Percentiles rank a stretch among this genome's conserved stretches.
phyloP scores from a whole-genome alignment of 2,797 vertebrate genomes.

The Peromyscus melanophrys region DNA sequence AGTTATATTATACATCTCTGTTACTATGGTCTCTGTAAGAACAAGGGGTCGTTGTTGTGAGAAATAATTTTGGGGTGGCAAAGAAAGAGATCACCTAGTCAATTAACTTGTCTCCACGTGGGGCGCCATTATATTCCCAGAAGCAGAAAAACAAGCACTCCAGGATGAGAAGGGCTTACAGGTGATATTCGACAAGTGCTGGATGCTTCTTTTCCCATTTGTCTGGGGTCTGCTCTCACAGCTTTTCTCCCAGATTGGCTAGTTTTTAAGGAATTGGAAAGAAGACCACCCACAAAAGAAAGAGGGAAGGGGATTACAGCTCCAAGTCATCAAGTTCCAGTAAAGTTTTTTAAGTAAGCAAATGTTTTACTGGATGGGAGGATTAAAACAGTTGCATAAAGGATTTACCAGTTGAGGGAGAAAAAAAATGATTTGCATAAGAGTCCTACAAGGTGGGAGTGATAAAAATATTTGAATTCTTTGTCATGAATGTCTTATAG shows the following conservation, averaged over 20 bases:
- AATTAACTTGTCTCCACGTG: not conserved
- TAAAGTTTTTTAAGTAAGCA: not conserved
- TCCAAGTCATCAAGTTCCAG: not conserved
- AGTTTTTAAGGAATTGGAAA: not conserved
- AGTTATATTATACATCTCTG: not conserved
- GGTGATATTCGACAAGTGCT: not conserved
- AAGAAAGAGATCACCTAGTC: too few relatives aligned
- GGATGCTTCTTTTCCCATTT: not conserved
- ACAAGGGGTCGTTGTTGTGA: not conserved
- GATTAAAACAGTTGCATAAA: not conserved
- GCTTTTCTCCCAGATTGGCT: not conserved
- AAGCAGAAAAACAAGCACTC: not conserved
- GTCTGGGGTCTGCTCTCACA: not conserved
- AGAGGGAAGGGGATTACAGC: not conserved
- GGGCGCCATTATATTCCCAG: not conserved
- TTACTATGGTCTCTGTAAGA: not conserved
- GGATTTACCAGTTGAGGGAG: not conserved
- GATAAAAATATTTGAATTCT: not conserved
- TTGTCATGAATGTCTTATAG: not conserved
- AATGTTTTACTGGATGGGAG: not conserved
- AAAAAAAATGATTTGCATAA: not conserved
- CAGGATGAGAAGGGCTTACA: too few relatives aligned
- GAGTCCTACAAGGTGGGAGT: not conserved
- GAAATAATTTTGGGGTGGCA: too few relatives aligned
- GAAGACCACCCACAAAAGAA: not conserved